phyloP scores from a whole-genome alignment of 2,113 vertebrate species.

The Apistogramma diplotaenia region DNA sequence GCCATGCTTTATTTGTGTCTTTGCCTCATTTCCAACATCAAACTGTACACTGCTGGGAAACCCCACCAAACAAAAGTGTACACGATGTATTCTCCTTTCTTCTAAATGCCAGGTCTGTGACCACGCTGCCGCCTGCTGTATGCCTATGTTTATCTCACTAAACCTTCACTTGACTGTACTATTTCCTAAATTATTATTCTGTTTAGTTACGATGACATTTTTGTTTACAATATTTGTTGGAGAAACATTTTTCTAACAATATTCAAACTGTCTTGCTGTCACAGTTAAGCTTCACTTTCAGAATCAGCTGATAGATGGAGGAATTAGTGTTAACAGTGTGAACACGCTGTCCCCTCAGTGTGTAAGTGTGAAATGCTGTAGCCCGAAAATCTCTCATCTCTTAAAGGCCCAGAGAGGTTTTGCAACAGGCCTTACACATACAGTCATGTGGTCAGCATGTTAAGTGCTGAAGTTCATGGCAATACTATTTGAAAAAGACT shows the following conservation, averaged over 20 bases:
- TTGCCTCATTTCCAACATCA: slow-evolving; percentile 3
- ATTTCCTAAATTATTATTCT: not conserved
- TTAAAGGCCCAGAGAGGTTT: not conserved
- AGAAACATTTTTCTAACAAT: no score
- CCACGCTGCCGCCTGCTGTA: slow-evolving; percentile 12
- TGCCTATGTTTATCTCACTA: slow-evolving; percentile 38
- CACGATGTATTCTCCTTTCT: slow-evolving; percentile 22
- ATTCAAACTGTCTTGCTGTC: not conserved
- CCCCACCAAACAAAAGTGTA: not conserved
- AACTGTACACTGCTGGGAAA: slow-evolving; percentile 1
- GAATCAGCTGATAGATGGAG: not conserved
- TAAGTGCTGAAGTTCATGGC: not conserved
- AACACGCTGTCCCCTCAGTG: not conserved
- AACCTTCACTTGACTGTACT: slow-evolving; percentile 6
- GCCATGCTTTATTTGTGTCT: slow-evolving; percentile 19
- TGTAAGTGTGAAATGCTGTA: not conserved
- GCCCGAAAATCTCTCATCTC: not conserved
- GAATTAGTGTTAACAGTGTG: not conserved
- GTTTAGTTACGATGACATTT: not conserved
- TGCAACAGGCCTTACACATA: not conserved
- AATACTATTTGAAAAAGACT: no score
- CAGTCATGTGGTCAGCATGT: not conserved
- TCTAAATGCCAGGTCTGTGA: slow-evolving; percentile 3
- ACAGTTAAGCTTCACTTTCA: not conserved
- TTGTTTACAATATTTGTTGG: not conserved